Conservation (phyloP, 2,113 vertebrate genomes). For the Lophotis ruficrista region DNA sequence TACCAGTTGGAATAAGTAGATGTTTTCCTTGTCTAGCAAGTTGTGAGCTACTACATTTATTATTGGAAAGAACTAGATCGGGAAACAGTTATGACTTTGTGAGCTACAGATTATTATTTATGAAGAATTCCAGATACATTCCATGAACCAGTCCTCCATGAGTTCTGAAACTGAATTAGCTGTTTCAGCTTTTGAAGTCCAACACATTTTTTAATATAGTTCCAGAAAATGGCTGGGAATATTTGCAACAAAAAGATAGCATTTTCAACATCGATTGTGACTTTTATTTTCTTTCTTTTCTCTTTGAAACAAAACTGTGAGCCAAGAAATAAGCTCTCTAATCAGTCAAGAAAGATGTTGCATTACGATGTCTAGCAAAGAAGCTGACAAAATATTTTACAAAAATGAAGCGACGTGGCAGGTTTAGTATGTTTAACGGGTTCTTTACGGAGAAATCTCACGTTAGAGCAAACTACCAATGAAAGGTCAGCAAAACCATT, state of each 20-base stretch:
- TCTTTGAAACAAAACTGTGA: neutral
- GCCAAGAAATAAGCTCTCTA: neutral
- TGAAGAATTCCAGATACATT: neutral
- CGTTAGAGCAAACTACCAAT: neutral
- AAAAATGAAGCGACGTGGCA: neutral
- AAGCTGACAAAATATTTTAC: slow-evolving; percentile 11
- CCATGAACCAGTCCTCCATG: neutral
- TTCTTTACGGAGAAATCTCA: neutral
- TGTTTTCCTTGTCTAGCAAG: neutral
- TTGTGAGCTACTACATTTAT: neutral
- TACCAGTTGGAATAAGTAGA: neutral
- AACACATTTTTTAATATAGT: neutral
- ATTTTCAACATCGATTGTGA: neutral
- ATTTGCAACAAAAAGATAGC: neutral
- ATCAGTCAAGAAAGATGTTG: neutral
- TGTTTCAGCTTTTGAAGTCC: neutral
- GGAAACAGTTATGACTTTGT: neutral
- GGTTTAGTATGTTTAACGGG: neutral
- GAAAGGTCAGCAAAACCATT: slow-evolving; percentile 28
- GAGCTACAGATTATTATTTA: neutral
- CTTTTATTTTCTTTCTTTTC: neutral
- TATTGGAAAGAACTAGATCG: neutral
- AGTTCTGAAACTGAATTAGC: neutral
- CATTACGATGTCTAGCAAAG: neutral
- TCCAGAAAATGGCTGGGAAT: neutral